Base-by-base conservation (phyloP, 2,113 vertebrate genomes). In the Neoarius graeffei region DNA sequence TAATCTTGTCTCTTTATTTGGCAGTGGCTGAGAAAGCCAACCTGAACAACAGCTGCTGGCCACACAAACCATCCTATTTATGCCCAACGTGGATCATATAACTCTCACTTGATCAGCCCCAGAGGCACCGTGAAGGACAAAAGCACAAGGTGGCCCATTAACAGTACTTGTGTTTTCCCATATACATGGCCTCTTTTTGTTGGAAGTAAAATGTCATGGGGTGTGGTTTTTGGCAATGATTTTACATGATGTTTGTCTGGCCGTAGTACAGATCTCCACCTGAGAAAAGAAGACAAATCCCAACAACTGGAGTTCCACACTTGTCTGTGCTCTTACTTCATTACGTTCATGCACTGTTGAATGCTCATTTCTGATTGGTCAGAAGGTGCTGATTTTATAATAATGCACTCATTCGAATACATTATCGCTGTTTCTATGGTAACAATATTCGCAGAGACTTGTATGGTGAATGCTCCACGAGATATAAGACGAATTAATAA, bases 91-190 rank as follows among this genome's bases (percentile, higher is more conserved):
- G 93, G 96, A 97, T 98, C 97, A 85, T 93, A 95, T 98, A 96
- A 95, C 96, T 98, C 95, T 95, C 96, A 95, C 96, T 98, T 97
- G 97, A 97, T 97, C 97, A 94, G 96, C 96, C 94, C 92, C 96
- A 93, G 95, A 97, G 97, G 97, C 97, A 96, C 95, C 90, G 92
- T 98, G 96, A 97, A 98, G 97, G 97, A 97, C 96, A 96, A 96
- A 96, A 71, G 66, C 64, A 95, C 91, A 90, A 94, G 93, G 93
- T 92, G 88, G 92, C 89, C 90, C 93, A 91, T 95, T 94, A 94
- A 93, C 95, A 96, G 95, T 97, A 96, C 96, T 96, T 95, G 97
- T 98, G 96, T 96, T 84, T 79, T 79, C 62, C 23, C 25, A 50
- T 67, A 48, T 52, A 19, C 50, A 15, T 80, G n/a, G 35, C 23